Evolutionary conservation across 2,888 invertebrate species (phyloP).

Genomic region (Melanophora roralis): DNA sequence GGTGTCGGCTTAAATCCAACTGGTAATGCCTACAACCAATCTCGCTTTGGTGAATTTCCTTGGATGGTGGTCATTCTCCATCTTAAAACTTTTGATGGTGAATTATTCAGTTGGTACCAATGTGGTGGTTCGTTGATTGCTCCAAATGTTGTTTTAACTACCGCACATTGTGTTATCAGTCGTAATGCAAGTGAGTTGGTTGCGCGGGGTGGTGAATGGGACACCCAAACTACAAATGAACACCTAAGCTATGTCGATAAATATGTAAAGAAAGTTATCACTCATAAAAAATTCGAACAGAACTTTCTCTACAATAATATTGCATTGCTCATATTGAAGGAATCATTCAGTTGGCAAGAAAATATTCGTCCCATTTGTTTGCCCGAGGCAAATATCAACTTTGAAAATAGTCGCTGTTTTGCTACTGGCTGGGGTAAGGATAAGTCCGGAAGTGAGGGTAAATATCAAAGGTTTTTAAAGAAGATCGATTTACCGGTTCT

Average conservation of each 20-base stretch:
- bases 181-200: too few species aligned
- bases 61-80: too few species aligned
- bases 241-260: slow-evolving; percentile 84
- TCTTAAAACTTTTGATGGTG: too few species aligned
- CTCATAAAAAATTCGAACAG: slow-evolving; percentile 82
- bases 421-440: slow-evolving; percentile 76
- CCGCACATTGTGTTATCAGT: too few species aligned
- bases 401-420: slow-evolving; percentile 70
- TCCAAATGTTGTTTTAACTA: too few species aligned
- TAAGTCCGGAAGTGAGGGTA: slow-evolving; percentile 75
- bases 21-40: not conserved
- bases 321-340: slow-evolving; percentile 82
- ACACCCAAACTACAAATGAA: slow-evolving; percentile 85
- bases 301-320: slow-evolving; percentile 85
- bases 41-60: too few species aligned
- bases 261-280: slow-evolving; percentile 79
- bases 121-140: too few species aligned
- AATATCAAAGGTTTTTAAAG: slow-evolving; percentile 82
- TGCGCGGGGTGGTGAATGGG: slow-evolving; percentile 68
- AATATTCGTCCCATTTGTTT: slow-evolving; percentile 86
- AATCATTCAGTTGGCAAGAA: slow-evolving; percentile 80
- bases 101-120: too few species aligned
- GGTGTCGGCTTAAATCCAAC: slow-evolving; percentile 86
- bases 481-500: slow-evolving; percentile 85
- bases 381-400: slow-evolving; percentile 78